These are phyloP conservation scores for Deilephila elpenor DNA, from an alignment of 2,888 invertebrate genomes.

Conservation along the genomic window DNA sequence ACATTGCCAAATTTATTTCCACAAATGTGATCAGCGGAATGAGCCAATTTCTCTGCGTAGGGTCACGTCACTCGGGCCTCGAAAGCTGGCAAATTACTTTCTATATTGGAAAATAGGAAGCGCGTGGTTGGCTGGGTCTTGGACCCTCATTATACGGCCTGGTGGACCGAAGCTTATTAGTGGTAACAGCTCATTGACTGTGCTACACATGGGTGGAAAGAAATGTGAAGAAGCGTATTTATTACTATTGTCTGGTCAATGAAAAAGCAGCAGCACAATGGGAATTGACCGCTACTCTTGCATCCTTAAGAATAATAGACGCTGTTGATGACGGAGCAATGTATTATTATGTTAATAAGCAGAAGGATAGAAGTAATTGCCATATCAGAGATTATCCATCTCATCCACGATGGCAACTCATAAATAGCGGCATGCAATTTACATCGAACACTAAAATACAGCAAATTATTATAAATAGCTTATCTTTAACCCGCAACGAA, in stretches of 20 bases:
- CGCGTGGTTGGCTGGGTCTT: background rate
- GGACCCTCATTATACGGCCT: constrained; percentile 9
- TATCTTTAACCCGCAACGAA: too few species aligned
- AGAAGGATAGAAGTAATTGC: too few species aligned
- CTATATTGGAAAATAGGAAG: constrained; percentile 24
- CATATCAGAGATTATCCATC: too few species aligned
- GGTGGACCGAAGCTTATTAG: constrained; percentile 1
- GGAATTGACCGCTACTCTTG: too few species aligned
- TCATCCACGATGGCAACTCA: too few species aligned
- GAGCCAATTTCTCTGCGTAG: background rate
- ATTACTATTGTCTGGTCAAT: background rate
- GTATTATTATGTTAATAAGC: too few species aligned
- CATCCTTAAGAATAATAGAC: too few species aligned
- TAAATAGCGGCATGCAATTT: too few species aligned
- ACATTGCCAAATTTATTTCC: background rate
- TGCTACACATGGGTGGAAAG: background rate
- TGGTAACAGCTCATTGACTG: background rate
- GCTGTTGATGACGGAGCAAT: too few species aligned
- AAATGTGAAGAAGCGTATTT: background rate
- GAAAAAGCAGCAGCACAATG: too few species aligned
- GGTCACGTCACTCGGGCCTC: background rate
- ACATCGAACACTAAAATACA: too few species aligned
- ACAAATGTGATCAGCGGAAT: background rate
- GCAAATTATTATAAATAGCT: too few species aligned
- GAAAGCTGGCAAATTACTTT: constrained; percentile 25